Evolutionary conservation across 2,888 invertebrate genomes (phyloP).

Genomic region (Hoplodrina blanda): DNA sequence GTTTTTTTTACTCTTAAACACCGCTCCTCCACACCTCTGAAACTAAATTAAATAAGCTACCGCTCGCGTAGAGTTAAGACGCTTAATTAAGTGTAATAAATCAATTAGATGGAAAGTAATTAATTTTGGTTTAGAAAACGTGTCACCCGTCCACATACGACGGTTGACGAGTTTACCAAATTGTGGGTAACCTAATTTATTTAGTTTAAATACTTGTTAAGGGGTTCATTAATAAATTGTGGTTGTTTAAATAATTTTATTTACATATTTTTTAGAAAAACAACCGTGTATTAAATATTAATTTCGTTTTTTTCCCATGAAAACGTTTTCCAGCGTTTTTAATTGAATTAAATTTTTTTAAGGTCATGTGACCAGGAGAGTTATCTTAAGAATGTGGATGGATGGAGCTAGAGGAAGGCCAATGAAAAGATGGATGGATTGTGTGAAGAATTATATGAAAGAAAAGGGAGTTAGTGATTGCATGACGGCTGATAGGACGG

Average conservation of each 20-base stretch:
- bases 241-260: neutral
- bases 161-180: constrained; percentile 42
- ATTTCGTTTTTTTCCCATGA: no score
- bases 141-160: constrained; percentile 52
- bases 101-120: constrained; percentile 65
- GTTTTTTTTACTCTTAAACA: neutral
- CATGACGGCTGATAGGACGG: no score
- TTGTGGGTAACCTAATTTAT: constrained; percentile 45
- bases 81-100: constrained; percentile 68
- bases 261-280: neutral
- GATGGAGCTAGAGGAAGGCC: no score
- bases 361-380: no score
- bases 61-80: constrained; percentile 33
- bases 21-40: neutral
- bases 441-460: no score
- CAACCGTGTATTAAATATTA: no score
- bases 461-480: no score
- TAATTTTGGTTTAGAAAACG: constrained; percentile 63
- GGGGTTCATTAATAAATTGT: constrained; percentile 2
- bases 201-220: constrained; percentile 27
- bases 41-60: constrained; percentile 45
- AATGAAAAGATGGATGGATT: no score
- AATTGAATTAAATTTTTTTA: no score
- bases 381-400: no score
- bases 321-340: no score